Conservation (phyloP, 2,797 vertebrate genomes). For the Danio kyathit region DNA sequence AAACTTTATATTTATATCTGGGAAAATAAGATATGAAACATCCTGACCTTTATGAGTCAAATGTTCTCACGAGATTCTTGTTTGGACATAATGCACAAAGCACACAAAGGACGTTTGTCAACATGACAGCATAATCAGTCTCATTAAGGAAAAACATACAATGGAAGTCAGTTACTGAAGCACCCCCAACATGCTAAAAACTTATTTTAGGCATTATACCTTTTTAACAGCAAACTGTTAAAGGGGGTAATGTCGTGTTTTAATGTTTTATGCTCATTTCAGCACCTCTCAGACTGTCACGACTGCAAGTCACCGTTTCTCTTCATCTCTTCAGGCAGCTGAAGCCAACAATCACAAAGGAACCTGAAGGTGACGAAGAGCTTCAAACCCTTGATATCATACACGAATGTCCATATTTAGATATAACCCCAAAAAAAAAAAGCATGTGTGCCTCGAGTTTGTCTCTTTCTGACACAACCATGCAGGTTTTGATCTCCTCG, state of each 20-base stretch:
- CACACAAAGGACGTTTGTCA: background rate
- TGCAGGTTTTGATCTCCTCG: constrained; percentile 70
- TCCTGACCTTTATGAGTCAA: background rate
- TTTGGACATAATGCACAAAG: background rate
- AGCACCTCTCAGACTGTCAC: background rate
- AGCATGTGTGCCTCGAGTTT: background rate
- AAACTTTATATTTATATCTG: background rate
- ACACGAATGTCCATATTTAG: background rate
- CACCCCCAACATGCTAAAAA: no score
- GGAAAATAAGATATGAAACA: background rate
- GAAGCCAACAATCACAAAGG: background rate
- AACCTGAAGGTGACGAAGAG: background rate
- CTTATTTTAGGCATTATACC: background rate
- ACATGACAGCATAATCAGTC: background rate
- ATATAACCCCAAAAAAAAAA: constrained; percentile 11
- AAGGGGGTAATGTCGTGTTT: background rate
- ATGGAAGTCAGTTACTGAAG: background rate
- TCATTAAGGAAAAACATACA: background rate
- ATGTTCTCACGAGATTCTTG: background rate
- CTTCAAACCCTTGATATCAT: background rate
- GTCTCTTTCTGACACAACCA: constrained; percentile 17
- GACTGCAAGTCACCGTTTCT: background rate
- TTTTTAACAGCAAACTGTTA: background rate
- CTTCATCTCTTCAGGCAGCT: background rate
- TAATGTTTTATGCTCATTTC: background rate